Conservation (phyloP, 2,888 invertebrate species). For the Neuroscelio doddi region DNA sequence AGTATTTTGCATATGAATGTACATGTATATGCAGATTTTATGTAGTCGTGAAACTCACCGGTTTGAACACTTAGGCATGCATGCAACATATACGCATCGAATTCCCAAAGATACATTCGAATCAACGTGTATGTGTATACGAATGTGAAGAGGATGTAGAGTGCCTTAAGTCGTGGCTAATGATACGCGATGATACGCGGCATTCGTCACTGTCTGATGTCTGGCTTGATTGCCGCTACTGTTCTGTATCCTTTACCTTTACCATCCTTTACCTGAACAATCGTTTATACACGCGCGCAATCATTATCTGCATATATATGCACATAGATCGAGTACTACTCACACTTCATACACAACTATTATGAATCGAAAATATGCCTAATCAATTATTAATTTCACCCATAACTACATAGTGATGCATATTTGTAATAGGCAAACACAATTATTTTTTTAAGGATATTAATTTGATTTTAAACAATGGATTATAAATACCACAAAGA, state of each 20-base stretch:
- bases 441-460: too few relatives aligned
- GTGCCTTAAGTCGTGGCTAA: slow-evolving; percentile 64
- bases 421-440: too few relatives aligned
- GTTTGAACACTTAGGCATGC: too few relatives aligned
- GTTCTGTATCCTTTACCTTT: slow-evolving; percentile 67
- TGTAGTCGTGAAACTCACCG: too few relatives aligned
- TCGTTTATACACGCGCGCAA: slow-evolving; percentile 12
- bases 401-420: too few relatives aligned
- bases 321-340: slow-evolving; percentile 6
- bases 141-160: slow-evolving; percentile 46
- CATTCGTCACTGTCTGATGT: slow-evolving; percentile 71
- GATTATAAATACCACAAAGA: too few relatives aligned
- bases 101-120: too few relatives aligned
- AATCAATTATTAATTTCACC: too few relatives aligned
- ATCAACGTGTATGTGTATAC: slow-evolving; percentile 4
- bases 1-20: too few relatives aligned
- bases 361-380: slow-evolving; percentile 1
- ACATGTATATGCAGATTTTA: too few relatives aligned
- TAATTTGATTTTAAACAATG: too few relatives aligned
- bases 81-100: too few relatives aligned
- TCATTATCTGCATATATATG: slow-evolving; percentile 18
- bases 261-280: slow-evolving; percentile 46
- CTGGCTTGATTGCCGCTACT: slow-evolving; percentile 69
- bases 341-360: not conserved
- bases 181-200: slow-evolving; percentile 70